Conservation (phyloP, 2,113 vertebrate genomes). For the Ceyx cyanopectus region DNA sequence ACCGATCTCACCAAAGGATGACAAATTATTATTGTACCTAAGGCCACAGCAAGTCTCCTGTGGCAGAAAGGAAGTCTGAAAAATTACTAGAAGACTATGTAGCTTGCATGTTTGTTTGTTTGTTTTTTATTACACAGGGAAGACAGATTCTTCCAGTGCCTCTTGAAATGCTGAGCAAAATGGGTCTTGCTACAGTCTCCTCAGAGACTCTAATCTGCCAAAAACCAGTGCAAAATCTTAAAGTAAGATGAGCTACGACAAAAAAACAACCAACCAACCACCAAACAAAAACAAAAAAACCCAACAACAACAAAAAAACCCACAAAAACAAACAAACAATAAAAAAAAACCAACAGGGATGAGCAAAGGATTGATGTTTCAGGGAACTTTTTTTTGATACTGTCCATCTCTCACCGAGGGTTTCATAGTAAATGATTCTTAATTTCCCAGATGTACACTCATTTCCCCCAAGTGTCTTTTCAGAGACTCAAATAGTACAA, state of each 20-base stretch:
- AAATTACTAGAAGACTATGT: not conserved
- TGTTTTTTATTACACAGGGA: not conserved
- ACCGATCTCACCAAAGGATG: not conserved
- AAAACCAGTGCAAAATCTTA: not conserved
- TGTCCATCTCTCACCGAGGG: not conserved
- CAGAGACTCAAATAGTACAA: constrained; percentile 1
- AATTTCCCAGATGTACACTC: constrained; percentile 29
- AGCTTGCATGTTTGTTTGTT: not conserved
- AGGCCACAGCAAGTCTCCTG: not conserved
- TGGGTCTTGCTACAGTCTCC: not conserved
- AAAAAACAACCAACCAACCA: too few species aligned
- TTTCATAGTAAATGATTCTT: not conserved
- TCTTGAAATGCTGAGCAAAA: not conserved
- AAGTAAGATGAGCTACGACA: not conserved
- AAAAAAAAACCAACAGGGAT: not conserved
- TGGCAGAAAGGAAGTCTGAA: not conserved
- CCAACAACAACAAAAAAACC: too few species aligned
- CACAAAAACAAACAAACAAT: too few species aligned
- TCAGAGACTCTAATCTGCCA: not conserved
- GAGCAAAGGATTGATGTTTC: not conserved
- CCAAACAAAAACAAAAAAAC: too few species aligned
- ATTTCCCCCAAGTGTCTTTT: not conserved
- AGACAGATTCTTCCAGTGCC: not conserved
- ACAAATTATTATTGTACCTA: not conserved
- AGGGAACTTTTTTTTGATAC: not conserved